Percentiles rank a stretch among this genome's conserved stretches.
Evolutionary conservation across 2,797 vertebrate species (phyloP).

Genomic region (Phalloptychus januarius): DNA sequence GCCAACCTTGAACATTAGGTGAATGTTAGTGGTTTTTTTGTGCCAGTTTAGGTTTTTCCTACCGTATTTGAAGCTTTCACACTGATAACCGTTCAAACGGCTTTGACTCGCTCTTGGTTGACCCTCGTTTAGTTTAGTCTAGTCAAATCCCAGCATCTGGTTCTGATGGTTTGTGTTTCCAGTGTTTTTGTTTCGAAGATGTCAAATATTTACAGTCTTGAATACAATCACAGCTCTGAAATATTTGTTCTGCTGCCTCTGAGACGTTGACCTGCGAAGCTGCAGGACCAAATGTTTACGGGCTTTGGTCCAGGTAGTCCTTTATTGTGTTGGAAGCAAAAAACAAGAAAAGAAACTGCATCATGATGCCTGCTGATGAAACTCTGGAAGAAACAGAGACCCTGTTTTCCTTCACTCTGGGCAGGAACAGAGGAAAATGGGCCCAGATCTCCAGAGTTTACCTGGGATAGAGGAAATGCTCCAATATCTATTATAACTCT

Average conservation of each 20-base stretch:
- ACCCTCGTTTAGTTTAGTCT: neutral
- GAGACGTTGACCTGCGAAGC: neutral
- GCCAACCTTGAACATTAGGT: neutral
- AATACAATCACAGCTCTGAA: neutral
- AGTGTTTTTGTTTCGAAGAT: neutral
- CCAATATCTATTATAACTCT: neutral
- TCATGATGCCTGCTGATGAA: neutral
- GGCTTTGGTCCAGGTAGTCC: neutral
- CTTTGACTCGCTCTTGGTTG: neutral
- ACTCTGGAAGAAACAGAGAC: neutral
- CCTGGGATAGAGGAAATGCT: too few relatives aligned
- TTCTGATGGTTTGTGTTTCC: constrained; percentile 3
- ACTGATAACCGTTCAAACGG: neutral
- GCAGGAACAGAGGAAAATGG: neutral
- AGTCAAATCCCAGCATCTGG: neutral
- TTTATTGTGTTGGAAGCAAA: neutral
- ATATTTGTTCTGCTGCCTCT: neutral
- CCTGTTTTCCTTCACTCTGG: neutral
- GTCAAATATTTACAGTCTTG: neutral
- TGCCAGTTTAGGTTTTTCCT: neutral
- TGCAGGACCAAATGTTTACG: neutral
- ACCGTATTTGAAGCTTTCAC: neutral
- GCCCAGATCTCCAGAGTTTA: too few relatives aligned
- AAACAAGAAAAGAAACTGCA: neutral
- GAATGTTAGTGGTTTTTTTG: neutral